These are phyloP conservation scores for Paelopatides confundens DNA, from an alignment of 53 echinoderm and acorn worm species.

Conservation along the genomic window DNA sequence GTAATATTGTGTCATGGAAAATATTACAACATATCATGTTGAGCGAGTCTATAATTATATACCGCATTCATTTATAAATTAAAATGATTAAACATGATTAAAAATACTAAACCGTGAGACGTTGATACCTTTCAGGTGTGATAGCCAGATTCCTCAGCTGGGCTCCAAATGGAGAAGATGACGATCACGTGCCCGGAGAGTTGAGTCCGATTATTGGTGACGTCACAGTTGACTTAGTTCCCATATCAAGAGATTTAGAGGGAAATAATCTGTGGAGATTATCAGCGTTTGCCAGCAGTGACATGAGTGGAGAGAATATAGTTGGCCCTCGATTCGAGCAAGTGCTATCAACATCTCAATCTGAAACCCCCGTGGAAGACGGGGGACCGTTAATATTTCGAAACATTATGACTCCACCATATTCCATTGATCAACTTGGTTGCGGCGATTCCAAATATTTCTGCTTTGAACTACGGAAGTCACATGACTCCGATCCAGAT, in stretches of 20 bases:
- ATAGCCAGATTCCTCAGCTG: slow-evolving; percentile 16
- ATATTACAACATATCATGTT: no score
- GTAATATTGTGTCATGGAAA: no score
- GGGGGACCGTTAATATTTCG: neutral
- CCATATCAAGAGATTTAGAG: neutral
- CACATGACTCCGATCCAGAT: neutral
- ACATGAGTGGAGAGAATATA: neutral
- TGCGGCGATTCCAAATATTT: slow-evolving; percentile 14
- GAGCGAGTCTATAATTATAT: no score
- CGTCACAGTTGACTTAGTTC: slow-evolving; percentile 11
- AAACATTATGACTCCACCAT: slow-evolving; percentile 2
- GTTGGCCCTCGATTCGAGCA: neutral
- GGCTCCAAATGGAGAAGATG: neutral
- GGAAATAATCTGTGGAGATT: neutral
- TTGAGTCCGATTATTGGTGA: slow-evolving; percentile 6
- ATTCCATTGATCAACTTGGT: slow-evolving; percentile 1
- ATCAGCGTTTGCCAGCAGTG: slow-evolving; percentile 16
- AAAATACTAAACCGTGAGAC: no score
- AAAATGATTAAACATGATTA: no score
- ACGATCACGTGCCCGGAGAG: slow-evolving; percentile 4
- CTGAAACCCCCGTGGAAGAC: neutral
- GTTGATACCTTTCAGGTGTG: neutral
- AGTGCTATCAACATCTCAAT: neutral
- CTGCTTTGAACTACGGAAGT: slow-evolving; percentile 13
- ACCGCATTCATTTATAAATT: no score